Percentiles rank a stretch among this genome's conserved stretches.
Evolutionary conservation across 2,888 invertebrate species (phyloP).

Genomic region (Campoletis raptor): DNA sequence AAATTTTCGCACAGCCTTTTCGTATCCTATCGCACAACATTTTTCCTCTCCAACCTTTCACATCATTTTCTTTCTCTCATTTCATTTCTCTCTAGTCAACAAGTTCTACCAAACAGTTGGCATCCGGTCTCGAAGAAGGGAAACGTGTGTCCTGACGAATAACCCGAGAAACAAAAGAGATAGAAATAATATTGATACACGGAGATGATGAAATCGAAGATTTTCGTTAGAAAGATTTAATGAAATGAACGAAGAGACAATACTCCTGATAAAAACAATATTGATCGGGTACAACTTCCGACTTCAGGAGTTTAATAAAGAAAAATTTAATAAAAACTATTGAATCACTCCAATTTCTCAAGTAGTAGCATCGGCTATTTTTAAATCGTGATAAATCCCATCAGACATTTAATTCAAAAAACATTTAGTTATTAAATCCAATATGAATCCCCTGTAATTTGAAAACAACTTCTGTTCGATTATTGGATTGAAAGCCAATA

Average conservation of each 20-base stretch:
- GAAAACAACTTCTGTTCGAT: not conserved
- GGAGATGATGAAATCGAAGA: slow-evolving; percentile 27
- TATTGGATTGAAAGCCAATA: not conserved
- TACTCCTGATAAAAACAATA: not conserved
- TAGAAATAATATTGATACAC: slow-evolving; percentile 25
- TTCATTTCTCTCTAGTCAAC: slow-evolving; percentile 3
- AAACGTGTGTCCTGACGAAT: slow-evolving; percentile 26
- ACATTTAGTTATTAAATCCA: not conserved
- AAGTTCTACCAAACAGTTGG: slow-evolving; percentile 69
- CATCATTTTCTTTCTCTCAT: slow-evolving; percentile 24
- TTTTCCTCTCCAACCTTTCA: slow-evolving; percentile 25
- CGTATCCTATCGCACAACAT: slow-evolving; percentile 49
- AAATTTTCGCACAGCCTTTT: slow-evolving; percentile 26
- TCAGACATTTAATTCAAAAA: not conserved
- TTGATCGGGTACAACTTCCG: not conserved
- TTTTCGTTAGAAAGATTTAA: not conserved
- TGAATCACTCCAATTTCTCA: not conserved
- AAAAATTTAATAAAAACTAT: not conserved
- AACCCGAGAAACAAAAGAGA: slow-evolving; percentile 26
- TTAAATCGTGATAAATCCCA: not conserved
- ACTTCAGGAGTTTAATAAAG: not conserved
- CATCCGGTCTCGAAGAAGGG: slow-evolving; percentile 52
- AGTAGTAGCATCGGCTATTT: not conserved
- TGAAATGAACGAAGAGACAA: not conserved
- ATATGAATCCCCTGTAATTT: not conserved